Evolutionary conservation across 2,888 invertebrate genomes (phyloP).

Genomic region (Fabriciana adippe): DNA sequence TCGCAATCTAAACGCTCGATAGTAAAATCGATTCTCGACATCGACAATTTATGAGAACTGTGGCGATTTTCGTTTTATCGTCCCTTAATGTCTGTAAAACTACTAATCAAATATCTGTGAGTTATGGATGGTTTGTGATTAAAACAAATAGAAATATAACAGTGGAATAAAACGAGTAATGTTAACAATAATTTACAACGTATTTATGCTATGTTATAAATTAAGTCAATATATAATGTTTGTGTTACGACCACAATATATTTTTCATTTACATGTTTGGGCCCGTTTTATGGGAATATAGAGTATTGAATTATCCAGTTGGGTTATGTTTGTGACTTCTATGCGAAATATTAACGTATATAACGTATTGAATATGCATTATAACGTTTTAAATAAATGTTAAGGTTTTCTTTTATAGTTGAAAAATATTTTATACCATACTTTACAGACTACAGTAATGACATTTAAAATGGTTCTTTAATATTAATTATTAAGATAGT

Average conservation of each 20-base stretch:
- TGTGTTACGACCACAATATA: background rate
- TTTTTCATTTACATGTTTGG: conserved; percentile 15
- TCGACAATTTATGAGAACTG: conserved; percentile 40
- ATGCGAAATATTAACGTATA: too few species aligned
- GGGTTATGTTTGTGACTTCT: background rate
- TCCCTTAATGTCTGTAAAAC: conserved; percentile 29
- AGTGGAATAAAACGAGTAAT: background rate
- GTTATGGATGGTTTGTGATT: conserved; percentile 21
- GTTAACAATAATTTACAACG: background rate
- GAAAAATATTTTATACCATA: too few species aligned
- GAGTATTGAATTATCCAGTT: background rate
- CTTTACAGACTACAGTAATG: too few species aligned
- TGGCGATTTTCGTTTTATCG: conserved; percentile 45
- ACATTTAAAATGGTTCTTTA: too few species aligned
- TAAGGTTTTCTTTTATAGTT: background rate
- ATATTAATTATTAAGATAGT: too few species aligned
- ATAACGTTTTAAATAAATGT: background rate
- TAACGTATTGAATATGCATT: background rate
- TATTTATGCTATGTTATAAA: conserved; percentile 6
- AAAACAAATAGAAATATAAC: conserved; percentile 5
- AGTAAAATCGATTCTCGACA: conserved; percentile 47
- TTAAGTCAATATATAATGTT: conserved; percentile 2
- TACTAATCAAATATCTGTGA: conserved; percentile 28
- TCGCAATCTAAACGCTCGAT: conserved; percentile 39
- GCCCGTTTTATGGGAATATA: conserved; percentile 5